Percentiles rank a stretch among this genome's conserved stretches.
Conservation (phyloP, 2,113 vertebrate genomes). For the Erpornis zantholeuca region DNA sequence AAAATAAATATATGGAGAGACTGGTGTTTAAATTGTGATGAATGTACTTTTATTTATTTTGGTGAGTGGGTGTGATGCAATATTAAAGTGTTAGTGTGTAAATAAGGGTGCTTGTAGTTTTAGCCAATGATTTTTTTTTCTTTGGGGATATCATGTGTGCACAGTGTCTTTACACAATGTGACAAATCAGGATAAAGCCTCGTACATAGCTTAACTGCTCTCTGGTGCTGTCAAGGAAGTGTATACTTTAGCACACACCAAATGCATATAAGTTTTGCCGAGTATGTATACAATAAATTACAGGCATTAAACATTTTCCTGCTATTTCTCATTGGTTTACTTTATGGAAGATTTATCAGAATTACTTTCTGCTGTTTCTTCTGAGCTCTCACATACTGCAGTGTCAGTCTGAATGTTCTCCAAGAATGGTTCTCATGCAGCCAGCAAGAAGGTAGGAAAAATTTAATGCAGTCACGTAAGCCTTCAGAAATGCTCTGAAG, state of each 20-base stretch:
- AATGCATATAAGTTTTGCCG: constrained; percentile 67
- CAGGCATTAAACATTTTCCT: constrained; percentile 73
- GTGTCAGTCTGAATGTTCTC: neutral
- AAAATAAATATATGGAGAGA: constrained; percentile 77
- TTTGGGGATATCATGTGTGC: constrained; percentile 60
- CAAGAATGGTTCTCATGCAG: neutral
- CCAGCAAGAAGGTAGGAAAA: neutral
- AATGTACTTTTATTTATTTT: constrained; percentile 80
- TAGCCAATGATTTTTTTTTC: constrained; percentile 12
- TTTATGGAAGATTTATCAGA: constrained; percentile 13
- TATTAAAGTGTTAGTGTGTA: constrained; percentile 69
- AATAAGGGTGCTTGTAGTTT: constrained; percentile 66
- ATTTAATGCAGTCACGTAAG: neutral
- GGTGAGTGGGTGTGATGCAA: constrained; percentile 71
- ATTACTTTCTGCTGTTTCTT: neutral
- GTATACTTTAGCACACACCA: constrained; percentile 70
- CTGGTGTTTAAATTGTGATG: constrained; percentile 73
- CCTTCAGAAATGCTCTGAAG: neutral
- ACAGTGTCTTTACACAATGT: constrained; percentile 70
- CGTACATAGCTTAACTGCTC: constrained; percentile 63
- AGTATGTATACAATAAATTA: constrained; percentile 76
- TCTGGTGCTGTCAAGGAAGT: constrained; percentile 72
- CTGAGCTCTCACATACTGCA: neutral
- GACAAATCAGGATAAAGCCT: constrained; percentile 69
- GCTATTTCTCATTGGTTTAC: constrained; percentile 68